Conservation (phyloP, 2,888 invertebrate species). For the Tolmerus cingulatus region DNA sequence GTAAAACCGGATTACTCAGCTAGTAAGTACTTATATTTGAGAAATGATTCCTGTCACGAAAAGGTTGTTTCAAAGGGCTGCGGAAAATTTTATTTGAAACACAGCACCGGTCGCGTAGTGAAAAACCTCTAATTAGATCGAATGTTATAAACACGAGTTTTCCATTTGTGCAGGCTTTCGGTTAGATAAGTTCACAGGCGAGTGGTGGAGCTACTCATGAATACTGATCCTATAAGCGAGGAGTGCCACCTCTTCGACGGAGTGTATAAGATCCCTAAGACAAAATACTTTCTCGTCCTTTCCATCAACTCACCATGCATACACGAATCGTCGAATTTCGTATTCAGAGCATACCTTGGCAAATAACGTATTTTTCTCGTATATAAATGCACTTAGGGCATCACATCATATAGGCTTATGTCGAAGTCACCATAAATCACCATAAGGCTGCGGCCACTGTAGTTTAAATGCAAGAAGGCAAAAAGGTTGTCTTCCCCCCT, state of each 20-base stretch:
- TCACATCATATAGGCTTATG: conserved; percentile 31
- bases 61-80: background rate
- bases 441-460: background rate
- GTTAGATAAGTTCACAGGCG: background rate
- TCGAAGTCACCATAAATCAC: conserved; percentile 30
- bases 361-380: conserved; percentile 27
- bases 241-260: conserved; percentile 4
- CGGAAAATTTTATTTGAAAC: background rate
- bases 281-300: conserved; percentile 27
- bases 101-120: background rate
- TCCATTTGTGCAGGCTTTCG: conserved; percentile 20
- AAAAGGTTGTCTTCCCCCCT: background rate
- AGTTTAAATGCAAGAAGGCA: background rate
- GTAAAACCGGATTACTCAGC: too few species aligned
- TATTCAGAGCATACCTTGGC: conserved; percentile 37
- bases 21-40: background rate
- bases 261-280: background rate
- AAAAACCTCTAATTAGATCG: conserved; percentile 15
- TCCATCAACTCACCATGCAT: conserved; percentile 31
- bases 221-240: conserved; percentile 4
- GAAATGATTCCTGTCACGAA: background rate
- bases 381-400: conserved; percentile 42
- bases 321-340: conserved; percentile 29
- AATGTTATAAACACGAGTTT: conserved; percentile 33
- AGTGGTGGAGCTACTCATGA: conserved; percentile 1